Percentiles rank a stretch among this genome's conserved stretches.
Conservation (phyloP, 2,888 invertebrate genomes). For the Euzetes globulus region DNA sequence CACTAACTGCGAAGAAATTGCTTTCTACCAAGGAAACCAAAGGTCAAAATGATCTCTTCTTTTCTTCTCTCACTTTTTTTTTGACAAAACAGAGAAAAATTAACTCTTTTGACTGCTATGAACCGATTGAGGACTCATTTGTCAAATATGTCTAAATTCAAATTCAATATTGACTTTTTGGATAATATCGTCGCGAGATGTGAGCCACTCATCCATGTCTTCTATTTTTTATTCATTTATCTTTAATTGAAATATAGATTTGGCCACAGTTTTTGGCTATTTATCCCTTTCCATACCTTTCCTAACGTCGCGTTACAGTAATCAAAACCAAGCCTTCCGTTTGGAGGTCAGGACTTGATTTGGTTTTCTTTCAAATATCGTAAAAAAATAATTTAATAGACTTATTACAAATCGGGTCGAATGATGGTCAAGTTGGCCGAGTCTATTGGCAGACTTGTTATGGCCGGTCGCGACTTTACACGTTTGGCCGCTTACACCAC, state of each 20-base stretch:
- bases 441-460: conserved; percentile 86
- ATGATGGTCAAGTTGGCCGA: conserved; percentile 94
- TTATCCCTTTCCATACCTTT: conserved; percentile 91
- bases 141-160: conserved; percentile 45
- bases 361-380: neutral
- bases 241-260: conserved; percentile 55
- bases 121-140: conserved; percentile 28
- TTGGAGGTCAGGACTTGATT: conserved; percentile 56
- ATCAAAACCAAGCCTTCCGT: conserved; percentile 63
- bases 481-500: conserved; percentile 36
- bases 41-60: no score
- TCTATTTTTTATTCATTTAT: conserved; percentile 14
- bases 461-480: conserved; percentile 65
- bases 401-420: conserved; percentile 92
- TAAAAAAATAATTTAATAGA: conserved; percentile 51
- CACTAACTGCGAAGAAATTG: conserved; percentile 91
- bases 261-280: conserved; percentile 93
- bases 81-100: conserved; percentile 32
- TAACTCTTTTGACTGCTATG: conserved; percentile 33
- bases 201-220: conserved; percentile 50
- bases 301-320: conserved; percentile 63
- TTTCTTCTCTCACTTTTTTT: no score
- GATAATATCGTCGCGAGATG: conserved; percentile 96
- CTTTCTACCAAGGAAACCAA: conserved; percentile 66
- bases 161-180: conserved; percentile 76